Conservation (phyloP, 2,797 vertebrate genomes). For the Aplochiton taeniatus region DNA sequence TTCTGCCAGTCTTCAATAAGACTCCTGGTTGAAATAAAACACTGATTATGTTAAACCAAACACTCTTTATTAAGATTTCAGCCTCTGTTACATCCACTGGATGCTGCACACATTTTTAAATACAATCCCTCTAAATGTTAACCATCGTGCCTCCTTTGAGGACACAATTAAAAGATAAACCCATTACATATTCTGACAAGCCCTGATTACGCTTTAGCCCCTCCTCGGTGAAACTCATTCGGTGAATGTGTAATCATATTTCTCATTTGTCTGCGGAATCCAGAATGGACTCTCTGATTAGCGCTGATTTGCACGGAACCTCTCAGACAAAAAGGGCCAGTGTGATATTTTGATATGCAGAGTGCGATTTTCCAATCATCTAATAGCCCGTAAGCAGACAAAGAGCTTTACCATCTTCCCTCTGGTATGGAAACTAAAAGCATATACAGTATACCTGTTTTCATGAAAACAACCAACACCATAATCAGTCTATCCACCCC, state of each 20-base stretch:
- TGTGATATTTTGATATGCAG: slow-evolving; percentile 86
- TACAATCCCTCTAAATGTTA: too few relatives aligned
- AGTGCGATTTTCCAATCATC: slow-evolving; percentile 60
- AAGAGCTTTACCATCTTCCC: slow-evolving; percentile 19
- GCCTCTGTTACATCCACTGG: too few relatives aligned
- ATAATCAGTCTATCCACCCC: background rate
- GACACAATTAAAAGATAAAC: too few relatives aligned
- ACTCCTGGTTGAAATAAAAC: too few relatives aligned
- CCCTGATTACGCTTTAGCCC: background rate
- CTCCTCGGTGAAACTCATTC: slow-evolving; percentile 64
- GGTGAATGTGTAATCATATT: slow-evolving; percentile 86
- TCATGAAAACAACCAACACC: slow-evolving; percentile 32
- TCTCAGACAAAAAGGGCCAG: slow-evolving; percentile 82
- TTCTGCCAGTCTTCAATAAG: too few relatives aligned
- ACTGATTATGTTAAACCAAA: too few relatives aligned
- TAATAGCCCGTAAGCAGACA: slow-evolving; percentile 35
- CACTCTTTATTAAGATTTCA: too few relatives aligned
- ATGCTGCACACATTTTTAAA: too few relatives aligned
- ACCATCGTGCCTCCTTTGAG: too few relatives aligned
- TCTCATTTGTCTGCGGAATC: slow-evolving; percentile 58
- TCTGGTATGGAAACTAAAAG: background rate
- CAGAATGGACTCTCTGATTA: slow-evolving; percentile 81
- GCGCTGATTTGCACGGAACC: slow-evolving; percentile 86
- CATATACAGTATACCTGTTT: slow-evolving; percentile 37
- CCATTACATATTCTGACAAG: background rate